A percentile compares a stretch with the other conserved stretches of the same genome.
phyloP scores from a whole-genome alignment of 2,113 vertebrate species.

The Arvicanthis niloticus region DNA sequence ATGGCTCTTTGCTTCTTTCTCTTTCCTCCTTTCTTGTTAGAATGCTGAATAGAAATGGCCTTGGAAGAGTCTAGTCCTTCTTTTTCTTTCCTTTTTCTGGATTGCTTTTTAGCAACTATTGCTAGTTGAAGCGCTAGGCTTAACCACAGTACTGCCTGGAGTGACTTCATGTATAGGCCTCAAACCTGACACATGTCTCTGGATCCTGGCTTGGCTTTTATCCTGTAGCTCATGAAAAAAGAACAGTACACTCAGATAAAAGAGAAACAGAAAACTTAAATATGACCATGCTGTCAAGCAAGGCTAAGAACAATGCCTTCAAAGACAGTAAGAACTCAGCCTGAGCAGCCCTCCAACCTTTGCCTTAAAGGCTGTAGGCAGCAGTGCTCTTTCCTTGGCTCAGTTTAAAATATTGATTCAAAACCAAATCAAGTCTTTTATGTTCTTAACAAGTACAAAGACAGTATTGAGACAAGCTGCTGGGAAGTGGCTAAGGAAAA shows the following conservation, averaged over 20 bases:
- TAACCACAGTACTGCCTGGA: conserved; percentile 83
- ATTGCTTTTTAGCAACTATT: conserved; percentile 90
- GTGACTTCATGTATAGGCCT: conserved; percentile 79
- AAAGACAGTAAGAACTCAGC: conserved; percentile 25
- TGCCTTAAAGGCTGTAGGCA: conserved; percentile 43
- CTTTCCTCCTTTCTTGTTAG: conserved; percentile 83
- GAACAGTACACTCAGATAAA: conserved; percentile 82
- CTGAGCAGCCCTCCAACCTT: neutral
- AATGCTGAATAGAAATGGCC: conserved; percentile 84
- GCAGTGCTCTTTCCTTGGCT: conserved; percentile 14
- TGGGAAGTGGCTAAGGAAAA: neutral
- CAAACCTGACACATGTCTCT: conserved; percentile 82
- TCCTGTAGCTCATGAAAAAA: conserved; percentile 84
- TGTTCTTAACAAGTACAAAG: conserved; percentile 44
- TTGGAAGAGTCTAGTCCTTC: conserved; percentile 85
- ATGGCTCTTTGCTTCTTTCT: conserved; percentile 85
- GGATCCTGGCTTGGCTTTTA: conserved; percentile 83
- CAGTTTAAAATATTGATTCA: conserved; percentile 21
- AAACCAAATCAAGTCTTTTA: conserved; percentile 58
- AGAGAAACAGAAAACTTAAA: conserved; percentile 73
- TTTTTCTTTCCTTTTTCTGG: conserved; percentile 79
- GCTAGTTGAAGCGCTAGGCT: conserved; percentile 79
- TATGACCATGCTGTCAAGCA: conserved; percentile 56
- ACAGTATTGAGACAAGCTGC: conserved; percentile 30
- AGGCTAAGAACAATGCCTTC: conserved; percentile 63